Evolutionary conservation across 2,113 vertebrate genomes (phyloP).

Genomic region (Bubo blakistoni): DNA sequence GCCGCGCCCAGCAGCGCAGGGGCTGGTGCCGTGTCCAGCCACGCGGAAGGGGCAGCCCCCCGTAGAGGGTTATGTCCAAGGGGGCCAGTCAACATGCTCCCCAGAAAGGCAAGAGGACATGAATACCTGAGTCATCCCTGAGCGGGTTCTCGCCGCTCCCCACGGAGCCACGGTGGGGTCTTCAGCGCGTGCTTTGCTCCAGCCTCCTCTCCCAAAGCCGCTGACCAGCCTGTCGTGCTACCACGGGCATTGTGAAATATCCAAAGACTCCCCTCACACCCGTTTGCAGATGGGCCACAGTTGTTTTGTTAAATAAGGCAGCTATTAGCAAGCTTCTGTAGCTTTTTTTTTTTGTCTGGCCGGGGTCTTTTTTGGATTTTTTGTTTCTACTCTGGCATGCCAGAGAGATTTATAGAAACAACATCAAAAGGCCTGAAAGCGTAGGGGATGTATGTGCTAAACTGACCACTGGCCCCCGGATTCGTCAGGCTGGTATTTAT

Average conservation of each 20-base stretch:
- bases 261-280: neutral
- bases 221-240: neutral
- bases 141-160: neutral
- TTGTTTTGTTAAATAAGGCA: neutral
- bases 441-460: neutral
- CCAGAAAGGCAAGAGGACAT: neutral
- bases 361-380: neutral
- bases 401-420: slow-evolving; percentile 17
- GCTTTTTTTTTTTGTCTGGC: neutral
- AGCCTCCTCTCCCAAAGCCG: neutral
- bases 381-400: neutral
- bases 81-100: rapidly evolving
- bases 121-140: neutral
- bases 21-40: neutral
- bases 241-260: rapidly evolving
- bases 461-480: neutral
- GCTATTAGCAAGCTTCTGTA: neutral
- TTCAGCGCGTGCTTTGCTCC: neutral
- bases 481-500: neutral
- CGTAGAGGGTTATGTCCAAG: neutral
- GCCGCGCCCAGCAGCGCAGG: neutral
- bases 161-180: rapidly evolving
- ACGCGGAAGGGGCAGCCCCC: neutral
- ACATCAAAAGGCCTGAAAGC: neutral
- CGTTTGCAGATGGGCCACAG: neutral